Evolutionary conservation across 1,140 invertebrate genomes (phyloP).

Genomic region (Tetranychus cinnabarinus): DNA sequence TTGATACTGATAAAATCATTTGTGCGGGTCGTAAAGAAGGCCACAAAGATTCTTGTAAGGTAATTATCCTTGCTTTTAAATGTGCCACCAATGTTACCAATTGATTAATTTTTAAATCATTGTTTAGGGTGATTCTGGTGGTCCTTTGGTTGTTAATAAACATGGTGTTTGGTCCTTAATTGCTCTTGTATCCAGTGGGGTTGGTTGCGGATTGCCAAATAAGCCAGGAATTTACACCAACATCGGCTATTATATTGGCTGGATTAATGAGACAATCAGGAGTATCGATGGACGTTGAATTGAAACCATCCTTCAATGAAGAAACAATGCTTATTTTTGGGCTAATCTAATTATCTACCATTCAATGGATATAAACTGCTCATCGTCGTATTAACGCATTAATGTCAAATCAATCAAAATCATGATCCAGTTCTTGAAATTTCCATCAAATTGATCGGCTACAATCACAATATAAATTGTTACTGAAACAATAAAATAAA

Average conservation of each 20-base stretch:
- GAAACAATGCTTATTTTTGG: too few species aligned
- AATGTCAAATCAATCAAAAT: too few species aligned
- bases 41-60: neutral
- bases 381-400: too few species aligned
- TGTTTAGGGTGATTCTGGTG: constrained; percentile 62
- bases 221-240: constrained; percentile 74
- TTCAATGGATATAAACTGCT: too few species aligned
- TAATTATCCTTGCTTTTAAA: neutral
- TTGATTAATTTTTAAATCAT: too few species aligned
- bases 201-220: constrained; percentile 74
- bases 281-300: too few species aligned
- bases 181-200: constrained; percentile 87
- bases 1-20: neutral
- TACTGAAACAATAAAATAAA: too few species aligned
- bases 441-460: too few species aligned
- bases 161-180: constrained; percentile 71
- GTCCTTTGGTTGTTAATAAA: constrained; percentile 60
- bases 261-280: constrained; percentile 32
- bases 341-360: too few species aligned
- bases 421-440: too few species aligned
- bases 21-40: neutral
- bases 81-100: neutral
- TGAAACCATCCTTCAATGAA: too few species aligned
- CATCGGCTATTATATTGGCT: constrained; percentile 81
- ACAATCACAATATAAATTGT: too few species aligned